Conservation (phyloP, 92 coral and sea anemone species). For the Hydrozoanthus gracilis region DNA sequence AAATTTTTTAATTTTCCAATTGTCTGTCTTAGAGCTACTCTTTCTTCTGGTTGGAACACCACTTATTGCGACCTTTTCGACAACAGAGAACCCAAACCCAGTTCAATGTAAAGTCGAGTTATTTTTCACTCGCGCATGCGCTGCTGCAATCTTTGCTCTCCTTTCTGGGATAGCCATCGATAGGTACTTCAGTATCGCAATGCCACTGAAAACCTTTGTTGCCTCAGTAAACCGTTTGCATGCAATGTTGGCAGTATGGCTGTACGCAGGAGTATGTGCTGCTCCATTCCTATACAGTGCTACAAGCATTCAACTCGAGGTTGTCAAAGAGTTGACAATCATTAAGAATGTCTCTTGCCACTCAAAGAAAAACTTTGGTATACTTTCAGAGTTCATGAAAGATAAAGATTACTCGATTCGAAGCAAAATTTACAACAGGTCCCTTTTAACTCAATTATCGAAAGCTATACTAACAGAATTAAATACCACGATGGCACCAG, state of each 20-base stretch:
- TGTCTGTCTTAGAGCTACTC: slow-evolving; percentile 22
- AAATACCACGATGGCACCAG: neutral
- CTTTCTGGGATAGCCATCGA: slow-evolving; percentile 41
- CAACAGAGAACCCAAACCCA: neutral
- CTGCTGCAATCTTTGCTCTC: slow-evolving; percentile 26
- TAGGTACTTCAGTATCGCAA: slow-evolving; percentile 33
- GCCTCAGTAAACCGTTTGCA: neutral
- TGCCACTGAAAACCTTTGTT: neutral
- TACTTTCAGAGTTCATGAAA: no score
- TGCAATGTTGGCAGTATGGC: slow-evolving; percentile 12
- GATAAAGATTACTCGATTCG: neutral
- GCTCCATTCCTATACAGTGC: slow-evolving; percentile 35
- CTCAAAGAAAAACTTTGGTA: no score
- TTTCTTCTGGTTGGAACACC: slow-evolving; percentile 27
- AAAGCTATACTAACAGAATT: neutral
- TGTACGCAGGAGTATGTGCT: slow-evolving; percentile 16
- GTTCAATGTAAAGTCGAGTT: slow-evolving; percentile 32
- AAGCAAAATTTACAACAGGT: neutral
- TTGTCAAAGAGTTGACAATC: neutral
- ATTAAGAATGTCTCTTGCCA: neutral
- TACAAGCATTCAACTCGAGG: slow-evolving; percentile 9
- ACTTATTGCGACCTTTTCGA: neutral
- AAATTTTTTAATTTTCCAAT: slow-evolving; percentile 28
- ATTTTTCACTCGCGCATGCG: slow-evolving; percentile 34
- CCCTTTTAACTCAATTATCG: neutral